Conservation (phyloP, 2,797 vertebrate species). For the Smutsia gigantea region DNA sequence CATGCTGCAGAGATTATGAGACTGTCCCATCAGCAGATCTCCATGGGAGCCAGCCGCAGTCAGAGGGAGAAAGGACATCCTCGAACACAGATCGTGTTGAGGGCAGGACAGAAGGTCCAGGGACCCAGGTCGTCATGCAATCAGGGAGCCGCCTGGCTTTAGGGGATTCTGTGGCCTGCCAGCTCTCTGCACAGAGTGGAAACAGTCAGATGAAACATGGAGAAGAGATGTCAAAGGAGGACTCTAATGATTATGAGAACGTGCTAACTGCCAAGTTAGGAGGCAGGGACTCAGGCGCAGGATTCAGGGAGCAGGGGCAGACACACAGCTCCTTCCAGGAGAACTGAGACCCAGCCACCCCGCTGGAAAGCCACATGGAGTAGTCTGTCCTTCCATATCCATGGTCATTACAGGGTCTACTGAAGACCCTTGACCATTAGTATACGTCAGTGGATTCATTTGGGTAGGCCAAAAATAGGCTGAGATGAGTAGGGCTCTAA, state of each 20-base stretch:
- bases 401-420: neutral
- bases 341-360: neutral
- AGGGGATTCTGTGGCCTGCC: neutral
- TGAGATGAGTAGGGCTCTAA: neutral
- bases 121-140: neutral
- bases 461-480: neutral
- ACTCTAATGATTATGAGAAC: constrained; percentile 59
- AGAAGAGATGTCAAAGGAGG: constrained; percentile 34
- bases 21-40: constrained; percentile 40
- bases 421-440: neutral
- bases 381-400: neutral
- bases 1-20: constrained; percentile 59
- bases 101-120: neutral
- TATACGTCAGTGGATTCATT: neutral
- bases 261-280: neutral
- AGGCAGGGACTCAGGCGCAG: neutral
- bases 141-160: neutral
- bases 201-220: neutral
- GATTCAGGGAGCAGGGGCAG: neutral
- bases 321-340: neutral
- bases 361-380: neutral
- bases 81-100: neutral
- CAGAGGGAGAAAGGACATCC: neutral
- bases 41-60: neutral
- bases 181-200: neutral